Evolutionary conservation across 2,797 vertebrate genomes (phyloP).

Genomic region (Betta splendens): DNA sequence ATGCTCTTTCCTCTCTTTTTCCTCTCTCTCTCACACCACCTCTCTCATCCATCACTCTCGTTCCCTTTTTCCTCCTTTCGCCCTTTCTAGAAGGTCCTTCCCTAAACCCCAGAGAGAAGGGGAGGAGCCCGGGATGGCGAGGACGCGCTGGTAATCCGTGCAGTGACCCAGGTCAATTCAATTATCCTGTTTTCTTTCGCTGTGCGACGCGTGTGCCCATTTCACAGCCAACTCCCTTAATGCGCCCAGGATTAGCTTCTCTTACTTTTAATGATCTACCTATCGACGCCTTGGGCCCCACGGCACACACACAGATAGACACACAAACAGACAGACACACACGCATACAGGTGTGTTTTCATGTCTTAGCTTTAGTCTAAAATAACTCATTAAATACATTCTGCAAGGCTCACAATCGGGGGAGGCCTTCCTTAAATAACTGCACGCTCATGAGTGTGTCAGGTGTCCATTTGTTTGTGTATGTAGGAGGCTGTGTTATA

Average conservation of each 20-base stretch:
- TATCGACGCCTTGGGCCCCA: conserved; percentile 79
- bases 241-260: conserved; percentile 86
- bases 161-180: conserved; percentile 86
- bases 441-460: conserved; percentile 33
- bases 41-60: conserved; percentile 48
- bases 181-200: conserved; percentile 88
- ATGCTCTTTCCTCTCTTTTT: conserved; percentile 28
- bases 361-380: conserved; percentile 52
- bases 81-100: conserved; percentile 78
- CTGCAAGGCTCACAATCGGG: conserved; percentile 50
- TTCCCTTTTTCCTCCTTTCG: conserved; percentile 63
- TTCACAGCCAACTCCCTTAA: conserved; percentile 85
- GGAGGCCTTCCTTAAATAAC: conserved; percentile 51
- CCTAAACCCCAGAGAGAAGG: conserved; percentile 77
- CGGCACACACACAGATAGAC: conserved; percentile 35
- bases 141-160: conserved; percentile 82
- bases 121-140: conserved; percentile 74
- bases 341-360: conserved; percentile 50
- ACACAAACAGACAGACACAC: conserved; percentile 12
- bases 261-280: conserved; percentile 89
- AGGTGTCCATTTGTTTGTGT: conserved; percentile 42
- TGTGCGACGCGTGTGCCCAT: conserved; percentile 82
- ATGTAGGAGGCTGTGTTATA: conserved; percentile 60
- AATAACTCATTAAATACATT: conserved; percentile 60
- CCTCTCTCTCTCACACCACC: conserved; percentile 43